A percentile compares a stretch with the other conserved stretches of the same genome.
phyloP scores from a whole-genome alignment of 2,113 vertebrate genomes.

The Hymenochirus boettgeri region DNA sequence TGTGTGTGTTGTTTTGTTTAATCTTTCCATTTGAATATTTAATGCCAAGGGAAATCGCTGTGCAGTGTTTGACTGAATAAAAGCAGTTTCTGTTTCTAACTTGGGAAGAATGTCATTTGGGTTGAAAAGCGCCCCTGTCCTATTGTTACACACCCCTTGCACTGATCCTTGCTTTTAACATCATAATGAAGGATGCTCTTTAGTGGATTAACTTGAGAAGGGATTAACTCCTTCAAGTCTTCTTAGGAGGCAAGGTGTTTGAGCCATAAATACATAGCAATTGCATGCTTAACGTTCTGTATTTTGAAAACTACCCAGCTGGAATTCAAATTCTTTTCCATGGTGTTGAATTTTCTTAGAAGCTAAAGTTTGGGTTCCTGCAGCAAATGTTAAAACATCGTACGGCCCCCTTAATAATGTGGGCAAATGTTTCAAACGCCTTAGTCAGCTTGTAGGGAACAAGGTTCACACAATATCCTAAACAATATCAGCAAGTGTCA shows the following conservation, averaged over 20 bases:
- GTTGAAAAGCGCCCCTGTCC: conserved; percentile 69
- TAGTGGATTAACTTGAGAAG: conserved; percentile 86
- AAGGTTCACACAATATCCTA: conserved; percentile 69
- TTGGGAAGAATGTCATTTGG: conserved; percentile 75
- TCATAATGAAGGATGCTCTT: conserved; percentile 86
- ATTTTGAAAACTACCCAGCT: conserved; percentile 84
- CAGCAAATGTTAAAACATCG: conserved; percentile 70
- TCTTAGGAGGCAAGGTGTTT: conserved; percentile 82
- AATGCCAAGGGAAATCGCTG: conserved; percentile 56
- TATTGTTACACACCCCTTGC: conserved; percentile 71
- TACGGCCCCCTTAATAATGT: conserved; percentile 63
- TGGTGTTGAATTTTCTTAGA: conserved; percentile 75
- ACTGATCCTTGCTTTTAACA: conserved; percentile 81
- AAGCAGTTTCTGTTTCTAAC: conserved; percentile 80
- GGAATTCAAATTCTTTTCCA: conserved; percentile 81
- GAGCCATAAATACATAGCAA: conserved; percentile 84
- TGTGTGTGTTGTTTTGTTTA: conserved; percentile 11
- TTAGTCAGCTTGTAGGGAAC: conserved; percentile 54
- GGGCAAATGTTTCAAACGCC: conserved; percentile 59
- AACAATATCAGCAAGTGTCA: conserved; percentile 51
- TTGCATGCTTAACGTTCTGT: conserved; percentile 81
- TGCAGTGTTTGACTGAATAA: conserved; percentile 64
- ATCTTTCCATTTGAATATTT: conserved; percentile 62
- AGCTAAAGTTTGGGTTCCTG: conserved; percentile 68
- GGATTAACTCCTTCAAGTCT: conserved; percentile 85